These are phyloP conservation scores for Craseonycteris thonglongyai DNA, from an alignment of 2,113 vertebrate genomes.

Conservation along the genomic window DNA sequence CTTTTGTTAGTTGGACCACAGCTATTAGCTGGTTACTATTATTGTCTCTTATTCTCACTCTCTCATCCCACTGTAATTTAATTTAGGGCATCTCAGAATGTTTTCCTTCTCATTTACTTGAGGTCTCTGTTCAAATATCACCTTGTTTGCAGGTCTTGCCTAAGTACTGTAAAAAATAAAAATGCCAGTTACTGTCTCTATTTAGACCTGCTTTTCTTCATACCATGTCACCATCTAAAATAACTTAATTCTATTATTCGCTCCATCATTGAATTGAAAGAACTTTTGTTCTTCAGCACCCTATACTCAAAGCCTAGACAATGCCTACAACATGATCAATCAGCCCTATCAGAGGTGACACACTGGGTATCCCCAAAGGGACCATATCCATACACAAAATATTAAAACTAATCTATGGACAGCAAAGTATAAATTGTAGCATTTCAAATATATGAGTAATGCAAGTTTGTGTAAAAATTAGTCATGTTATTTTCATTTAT, in stretches of 20 bases:
- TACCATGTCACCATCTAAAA: not conserved
- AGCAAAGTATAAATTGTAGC: not conserved
- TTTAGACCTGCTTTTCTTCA: not conserved
- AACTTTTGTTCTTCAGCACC: not conserved
- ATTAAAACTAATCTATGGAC: not conserved
- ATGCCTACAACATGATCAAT: not conserved
- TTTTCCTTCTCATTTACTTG: not conserved
- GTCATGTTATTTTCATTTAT: not conserved
- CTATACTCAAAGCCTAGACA: not conserved
- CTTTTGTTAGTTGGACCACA: too few relatives aligned
- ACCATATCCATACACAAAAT: not conserved
- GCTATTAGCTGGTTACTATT: too few relatives aligned
- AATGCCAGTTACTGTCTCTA: not conserved
- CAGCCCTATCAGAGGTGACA: too few relatives aligned
- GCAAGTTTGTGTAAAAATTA: not conserved
- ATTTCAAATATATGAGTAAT: not conserved
- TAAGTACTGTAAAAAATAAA: not conserved
- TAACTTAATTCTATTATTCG: not conserved
- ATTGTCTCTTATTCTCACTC: too few relatives aligned
- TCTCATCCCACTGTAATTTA: too few relatives aligned
- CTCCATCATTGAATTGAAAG: not conserved
- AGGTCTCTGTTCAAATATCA: not conserved
- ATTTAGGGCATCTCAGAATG: too few relatives aligned
- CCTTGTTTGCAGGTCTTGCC: not conserved
- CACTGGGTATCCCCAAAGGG: too few relatives aligned